These are phyloP conservation scores for Dendronephthya gigantea DNA, from an alignment of 64 coral and sea anemone genomes.

Conservation along the genomic window DNA sequence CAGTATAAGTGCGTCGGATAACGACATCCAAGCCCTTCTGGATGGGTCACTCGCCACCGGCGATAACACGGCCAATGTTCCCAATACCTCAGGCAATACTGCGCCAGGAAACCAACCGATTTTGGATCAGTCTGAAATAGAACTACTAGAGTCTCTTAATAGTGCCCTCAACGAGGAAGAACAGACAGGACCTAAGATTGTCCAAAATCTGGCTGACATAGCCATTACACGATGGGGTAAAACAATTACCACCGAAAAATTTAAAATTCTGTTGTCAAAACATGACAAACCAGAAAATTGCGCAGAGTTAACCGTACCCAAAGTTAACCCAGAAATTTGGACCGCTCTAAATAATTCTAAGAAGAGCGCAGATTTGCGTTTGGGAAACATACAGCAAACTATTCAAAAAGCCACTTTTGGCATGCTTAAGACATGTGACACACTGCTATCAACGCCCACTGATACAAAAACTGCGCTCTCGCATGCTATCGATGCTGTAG, in stretches of 20 bases:
- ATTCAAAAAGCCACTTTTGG: neutral
- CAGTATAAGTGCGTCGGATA: no score
- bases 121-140: no score
- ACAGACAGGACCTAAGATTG: neutral
- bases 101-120: no score
- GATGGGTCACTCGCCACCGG: no score
- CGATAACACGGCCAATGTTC: no score
- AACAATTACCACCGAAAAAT: neutral
- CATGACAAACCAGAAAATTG: neutral
- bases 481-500: neutral
- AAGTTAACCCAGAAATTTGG: slow-evolving; percentile 6
- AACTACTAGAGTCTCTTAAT: no score
- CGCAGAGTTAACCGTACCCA: neutral
- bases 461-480: neutral
- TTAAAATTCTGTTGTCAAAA: neutral
- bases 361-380: neutral
- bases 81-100: no score
- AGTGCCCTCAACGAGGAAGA: neutral
- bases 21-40: no score
- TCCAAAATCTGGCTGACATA: slow-evolving; percentile 7
- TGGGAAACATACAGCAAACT: neutral
- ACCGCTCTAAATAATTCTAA: neutral
- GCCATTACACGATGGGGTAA: slow-evolving; percentile 8
- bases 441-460: neutral
- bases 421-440: neutral